These are phyloP conservation scores for Gastracanthus pulcherrimus DNA, from an alignment of 2,888 invertebrate genomes.

Conservation along the genomic window DNA sequence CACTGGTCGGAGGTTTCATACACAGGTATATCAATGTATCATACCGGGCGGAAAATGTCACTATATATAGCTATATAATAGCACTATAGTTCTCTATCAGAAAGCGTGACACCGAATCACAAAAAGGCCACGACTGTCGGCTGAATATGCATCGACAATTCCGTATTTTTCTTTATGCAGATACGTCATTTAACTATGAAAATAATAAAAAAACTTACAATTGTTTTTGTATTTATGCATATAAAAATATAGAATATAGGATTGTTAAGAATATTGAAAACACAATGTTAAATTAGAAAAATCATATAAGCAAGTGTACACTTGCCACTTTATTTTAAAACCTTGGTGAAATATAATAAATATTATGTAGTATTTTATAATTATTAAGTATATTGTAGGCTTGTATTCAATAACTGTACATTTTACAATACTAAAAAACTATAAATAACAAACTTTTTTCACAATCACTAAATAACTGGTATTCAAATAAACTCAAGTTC, in stretches of 20 bases:
- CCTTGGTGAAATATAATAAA: conserved; percentile 32
- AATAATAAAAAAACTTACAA: background rate
- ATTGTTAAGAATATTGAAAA: background rate
- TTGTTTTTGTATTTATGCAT: too few relatives aligned
- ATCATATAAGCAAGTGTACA: background rate
- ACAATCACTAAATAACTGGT: conserved; percentile 15
- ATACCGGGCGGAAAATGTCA: background rate
- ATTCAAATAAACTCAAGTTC: background rate
- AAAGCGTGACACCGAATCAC: too few relatives aligned
- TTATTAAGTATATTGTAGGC: conserved; percentile 46
- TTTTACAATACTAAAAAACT: conserved; percentile 36
- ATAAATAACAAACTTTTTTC: conserved; percentile 45
- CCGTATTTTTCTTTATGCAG: too few relatives aligned
- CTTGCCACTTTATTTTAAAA: conserved; percentile 37
- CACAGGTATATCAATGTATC: too few relatives aligned
- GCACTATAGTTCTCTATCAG: background rate
- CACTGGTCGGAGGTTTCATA: too few relatives aligned
- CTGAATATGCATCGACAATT: too few relatives aligned
- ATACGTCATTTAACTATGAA: background rate
- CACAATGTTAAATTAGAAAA: background rate
- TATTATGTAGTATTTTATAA: conserved; percentile 21
- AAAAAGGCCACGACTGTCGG: too few relatives aligned
- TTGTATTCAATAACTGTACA: conserved; percentile 47
- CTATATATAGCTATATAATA: background rate
- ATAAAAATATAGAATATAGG: too few relatives aligned